A percentile compares a stretch with the other conserved stretches of the same genome.
These are phyloP conservation scores for Calliphora vomitoria DNA, from an alignment of 2,888 invertebrate genomes.

Conservation along the genomic window DNA sequence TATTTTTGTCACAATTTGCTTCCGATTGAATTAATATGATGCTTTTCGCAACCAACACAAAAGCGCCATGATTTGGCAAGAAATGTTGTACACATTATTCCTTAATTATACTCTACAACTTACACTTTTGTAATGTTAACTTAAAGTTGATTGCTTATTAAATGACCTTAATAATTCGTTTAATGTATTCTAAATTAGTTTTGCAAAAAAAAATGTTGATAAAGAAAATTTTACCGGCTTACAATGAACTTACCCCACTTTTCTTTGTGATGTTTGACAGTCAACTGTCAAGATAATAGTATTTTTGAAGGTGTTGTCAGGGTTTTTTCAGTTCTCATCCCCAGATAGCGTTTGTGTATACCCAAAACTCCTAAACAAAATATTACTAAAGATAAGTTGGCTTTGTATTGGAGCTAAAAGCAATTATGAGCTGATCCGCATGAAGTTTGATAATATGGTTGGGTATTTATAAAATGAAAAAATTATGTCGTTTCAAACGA, in stretches of 20 bases:
- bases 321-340: neutral
- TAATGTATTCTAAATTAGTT: neutral
- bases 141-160: neutral
- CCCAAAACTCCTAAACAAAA: no score
- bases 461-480: no score
- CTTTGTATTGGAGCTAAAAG: no score
- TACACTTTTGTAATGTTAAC: neutral
- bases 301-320: neutral
- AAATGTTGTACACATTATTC: neutral
- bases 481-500: no score
- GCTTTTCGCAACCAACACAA: neutral
- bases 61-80: neutral
- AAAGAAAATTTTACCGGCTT: conserved; percentile 37
- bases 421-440: no score
- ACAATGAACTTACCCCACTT: conserved; percentile 27
- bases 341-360: no score
- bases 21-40: neutral
- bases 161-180: neutral
- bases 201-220: conserved; percentile 4
- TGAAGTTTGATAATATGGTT: no score
- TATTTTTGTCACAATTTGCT: neutral
- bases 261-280: conserved; percentile 41
- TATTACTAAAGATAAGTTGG: no score
- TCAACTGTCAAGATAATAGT: neutral
- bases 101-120: neutral